Percentiles rank a stretch among this genome's conserved stretches.
These are phyloP conservation scores for Macropis europaea DNA, from an alignment of 2,888 invertebrate genomes.

Conservation along the genomic window DNA sequence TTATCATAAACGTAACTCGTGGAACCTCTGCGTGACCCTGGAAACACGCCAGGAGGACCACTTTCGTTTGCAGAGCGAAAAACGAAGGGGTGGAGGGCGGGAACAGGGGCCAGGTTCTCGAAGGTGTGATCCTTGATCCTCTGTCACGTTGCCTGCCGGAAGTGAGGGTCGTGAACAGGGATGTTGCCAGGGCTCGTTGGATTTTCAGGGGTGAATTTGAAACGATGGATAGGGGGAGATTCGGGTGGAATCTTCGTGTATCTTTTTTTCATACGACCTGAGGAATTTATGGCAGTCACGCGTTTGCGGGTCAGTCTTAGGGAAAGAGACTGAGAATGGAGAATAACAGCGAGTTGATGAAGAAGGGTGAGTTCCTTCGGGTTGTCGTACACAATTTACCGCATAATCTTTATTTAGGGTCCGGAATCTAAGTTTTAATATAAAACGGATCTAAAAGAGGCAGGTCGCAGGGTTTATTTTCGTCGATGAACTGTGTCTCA, in stretches of 20 bases:
- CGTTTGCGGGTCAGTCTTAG: neutral
- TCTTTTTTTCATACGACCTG: slow-evolving; percentile 38
- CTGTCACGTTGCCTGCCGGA: slow-evolving; percentile 2
- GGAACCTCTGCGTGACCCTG: neutral
- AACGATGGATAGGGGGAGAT: slow-evolving; percentile 24
- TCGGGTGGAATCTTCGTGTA: slow-evolving; percentile 13
- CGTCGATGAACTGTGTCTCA: too few relatives aligned
- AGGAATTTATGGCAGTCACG: slow-evolving; percentile 1
- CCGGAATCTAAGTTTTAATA: too few relatives aligned
- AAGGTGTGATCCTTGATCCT: neutral
- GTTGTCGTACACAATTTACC: too few relatives aligned
- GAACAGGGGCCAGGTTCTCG: neutral
- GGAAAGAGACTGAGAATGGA: neutral
- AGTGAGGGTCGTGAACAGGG: neutral
- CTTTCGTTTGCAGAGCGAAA: too few relatives aligned
- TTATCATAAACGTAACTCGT: slow-evolving; percentile 60
- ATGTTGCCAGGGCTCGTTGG: neutral
- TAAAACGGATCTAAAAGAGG: too few relatives aligned
- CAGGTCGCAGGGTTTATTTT: too few relatives aligned
- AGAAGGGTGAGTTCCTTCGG: neutral
- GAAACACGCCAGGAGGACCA: slow-evolving; percentile 9
- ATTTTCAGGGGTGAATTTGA: slow-evolving; percentile 30
- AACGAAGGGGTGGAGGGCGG: neutral
- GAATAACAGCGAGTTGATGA: too few relatives aligned
- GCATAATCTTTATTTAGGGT: neutral